Percentiles rank a stretch among this genome's conserved stretches.
These are phyloP conservation scores for Amiota communis DNA, from an alignment of 2,888 invertebrate genomes.

Conservation along the genomic window DNA sequence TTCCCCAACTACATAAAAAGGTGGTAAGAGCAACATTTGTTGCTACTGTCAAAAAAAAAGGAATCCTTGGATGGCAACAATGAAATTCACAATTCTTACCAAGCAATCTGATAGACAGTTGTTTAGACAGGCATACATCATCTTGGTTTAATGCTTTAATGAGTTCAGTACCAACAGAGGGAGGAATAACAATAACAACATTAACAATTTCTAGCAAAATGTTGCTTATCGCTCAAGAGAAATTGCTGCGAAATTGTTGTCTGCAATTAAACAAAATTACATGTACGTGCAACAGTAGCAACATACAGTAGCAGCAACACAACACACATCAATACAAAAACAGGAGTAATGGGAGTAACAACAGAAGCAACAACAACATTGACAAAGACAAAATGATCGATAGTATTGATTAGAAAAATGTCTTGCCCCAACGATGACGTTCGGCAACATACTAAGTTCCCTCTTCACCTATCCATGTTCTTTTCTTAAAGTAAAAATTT, in stretches of 20 bases:
- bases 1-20: not conserved
- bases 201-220: constrained; percentile 8
- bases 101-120: not conserved
- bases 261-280: constrained; percentile 68
- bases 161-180: constrained; percentile 21
- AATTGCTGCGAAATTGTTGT: constrained; percentile 57
- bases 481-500: constrained; percentile 45
- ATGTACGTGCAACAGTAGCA: constrained; percentile 57
- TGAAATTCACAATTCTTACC: not conserved
- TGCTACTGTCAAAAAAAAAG: constrained; percentile 19
- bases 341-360: constrained; percentile 40
- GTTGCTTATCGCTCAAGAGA: constrained; percentile 13
- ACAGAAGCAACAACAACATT: constrained; percentile 9
- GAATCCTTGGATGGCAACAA: not conserved
- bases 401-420: constrained; percentile 61
- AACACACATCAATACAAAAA: not conserved
- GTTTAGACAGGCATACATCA: not conserved
- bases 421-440: constrained; percentile 33
- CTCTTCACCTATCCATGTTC: not conserved
- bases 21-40: constrained; percentile 36
- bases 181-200: constrained; percentile 28
- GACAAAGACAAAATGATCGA: constrained; percentile 38
- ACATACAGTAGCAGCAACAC: not conserved
- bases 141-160: too few species aligned
- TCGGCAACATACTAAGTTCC: not conserved